A percentile compares a stretch with the other conserved stretches of the same genome.
phyloP scores from a whole-genome alignment of 1,140 invertebrate genomes.

The Drosophila burlai region DNA sequence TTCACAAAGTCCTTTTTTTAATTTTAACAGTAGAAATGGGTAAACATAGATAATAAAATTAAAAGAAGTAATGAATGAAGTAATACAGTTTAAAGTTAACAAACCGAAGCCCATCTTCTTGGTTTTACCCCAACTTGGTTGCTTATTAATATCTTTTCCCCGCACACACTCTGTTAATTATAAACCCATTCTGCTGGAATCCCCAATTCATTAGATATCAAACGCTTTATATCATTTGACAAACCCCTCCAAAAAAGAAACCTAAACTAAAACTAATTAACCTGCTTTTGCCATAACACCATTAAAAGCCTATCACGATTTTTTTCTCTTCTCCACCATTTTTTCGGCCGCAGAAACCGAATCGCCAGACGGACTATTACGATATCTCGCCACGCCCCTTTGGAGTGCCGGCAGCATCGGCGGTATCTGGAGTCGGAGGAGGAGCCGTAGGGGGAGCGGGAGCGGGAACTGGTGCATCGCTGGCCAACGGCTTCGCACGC shows the following conservation, averaged over 20 bases:
- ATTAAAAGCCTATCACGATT: conserved; percentile 47
- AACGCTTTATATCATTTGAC: conserved; percentile 22
- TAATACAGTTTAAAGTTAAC: no score
- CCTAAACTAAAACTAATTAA: conserved; percentile 61
- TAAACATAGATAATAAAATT: not conserved
- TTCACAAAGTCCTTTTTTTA: not conserved
- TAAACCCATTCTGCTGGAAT: conserved; percentile 24
- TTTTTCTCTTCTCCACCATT: conserved; percentile 16
- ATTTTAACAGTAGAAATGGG: not conserved
- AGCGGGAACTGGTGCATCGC: conserved; percentile 31
- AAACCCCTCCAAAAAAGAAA: conserved; percentile 12
- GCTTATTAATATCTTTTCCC: conserved; percentile 1
- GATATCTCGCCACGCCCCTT: conserved; percentile 85
- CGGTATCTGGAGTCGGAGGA: conserved; percentile 6
- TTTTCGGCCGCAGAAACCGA: conserved; percentile 68
- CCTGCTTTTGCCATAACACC: conserved; percentile 38
- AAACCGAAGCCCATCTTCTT: no score
- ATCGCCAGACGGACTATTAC: conserved; percentile 80
- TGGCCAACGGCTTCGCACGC: conserved; percentile 65
- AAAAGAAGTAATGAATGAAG: no score
- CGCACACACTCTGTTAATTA: conserved; percentile 14
- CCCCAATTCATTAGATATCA: conserved; percentile 38
- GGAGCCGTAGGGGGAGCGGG: conserved; percentile 16
- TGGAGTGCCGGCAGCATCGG: conserved; percentile 53
- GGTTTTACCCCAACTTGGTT: not conserved